Conservation (phyloP, 2,797 vertebrate species). For the Rhinichthys osculus region DNA sequence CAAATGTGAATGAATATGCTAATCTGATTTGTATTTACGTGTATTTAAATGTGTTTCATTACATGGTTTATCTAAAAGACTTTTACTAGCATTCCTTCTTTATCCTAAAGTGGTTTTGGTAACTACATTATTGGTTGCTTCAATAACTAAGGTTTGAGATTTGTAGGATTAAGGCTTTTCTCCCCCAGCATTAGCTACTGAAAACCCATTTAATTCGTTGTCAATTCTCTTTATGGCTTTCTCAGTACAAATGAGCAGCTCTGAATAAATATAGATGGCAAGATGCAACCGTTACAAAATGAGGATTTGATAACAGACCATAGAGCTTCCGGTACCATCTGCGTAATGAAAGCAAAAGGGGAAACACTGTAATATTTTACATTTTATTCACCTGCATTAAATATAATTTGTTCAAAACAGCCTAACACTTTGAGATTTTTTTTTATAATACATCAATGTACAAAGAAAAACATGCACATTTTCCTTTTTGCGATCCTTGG, state of each 20-base stretch:
- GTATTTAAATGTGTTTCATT: not conserved
- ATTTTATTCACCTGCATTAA: conserved; percentile 26
- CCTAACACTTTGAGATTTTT: not conserved
- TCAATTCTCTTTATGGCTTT: conserved; percentile 17
- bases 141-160: not conserved
- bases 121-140: not conserved
- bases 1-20: not conserved
- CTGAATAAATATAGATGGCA: not conserved
- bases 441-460: conserved; percentile 11
- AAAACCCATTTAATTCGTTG: conserved; percentile 23
- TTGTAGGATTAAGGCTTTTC: conserved; percentile 21
- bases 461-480: not conserved
- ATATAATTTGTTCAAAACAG: not conserved
- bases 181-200: not conserved
- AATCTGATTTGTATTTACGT: not conserved
- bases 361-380: not conserved
- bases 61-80: not conserved
- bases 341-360: not conserved
- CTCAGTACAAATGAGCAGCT: not conserved
- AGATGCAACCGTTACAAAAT: not conserved
- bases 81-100: not conserved
- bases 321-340: not conserved
- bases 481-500: not conserved
- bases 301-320: not conserved
- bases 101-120: not conserved